Evolutionary conservation across 1,140 invertebrate species (phyloP).

Genomic region (Caenorhabditis brenneri): DNA sequence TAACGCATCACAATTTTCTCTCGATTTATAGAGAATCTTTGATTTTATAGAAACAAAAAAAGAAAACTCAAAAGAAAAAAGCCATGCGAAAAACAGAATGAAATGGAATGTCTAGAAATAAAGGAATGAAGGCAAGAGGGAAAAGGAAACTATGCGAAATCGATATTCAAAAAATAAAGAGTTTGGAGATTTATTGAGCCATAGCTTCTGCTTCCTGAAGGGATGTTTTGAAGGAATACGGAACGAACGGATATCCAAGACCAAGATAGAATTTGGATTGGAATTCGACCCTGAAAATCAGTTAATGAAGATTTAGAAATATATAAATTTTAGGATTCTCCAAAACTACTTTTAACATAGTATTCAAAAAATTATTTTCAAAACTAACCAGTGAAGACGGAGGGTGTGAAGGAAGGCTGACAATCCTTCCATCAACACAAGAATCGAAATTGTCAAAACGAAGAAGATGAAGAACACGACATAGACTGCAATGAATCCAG

Average conservation of each 20-base stretch:
- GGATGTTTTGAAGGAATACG: slow-evolving; percentile 86
- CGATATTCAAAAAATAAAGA: background rate
- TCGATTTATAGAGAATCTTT: slow-evolving; percentile 3
- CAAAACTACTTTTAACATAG: too few species aligned
- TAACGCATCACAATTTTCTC: slow-evolving; percentile 1
- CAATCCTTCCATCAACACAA: slow-evolving; percentile 94
- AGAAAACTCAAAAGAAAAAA: background rate
- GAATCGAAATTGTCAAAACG: slow-evolving; percentile 83
- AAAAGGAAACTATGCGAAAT: slow-evolving; percentile 23
- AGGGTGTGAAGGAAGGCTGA: slow-evolving; percentile 97
- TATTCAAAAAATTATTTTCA: too few species aligned
- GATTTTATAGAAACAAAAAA: background rate
- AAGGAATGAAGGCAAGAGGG: background rate
- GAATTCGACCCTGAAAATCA: slow-evolving; percentile 85
- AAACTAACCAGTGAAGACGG: slow-evolving; percentile 89
- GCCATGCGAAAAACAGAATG: background rate
- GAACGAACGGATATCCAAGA: slow-evolving; percentile 86
- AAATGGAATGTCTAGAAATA: slow-evolving; percentile 31
- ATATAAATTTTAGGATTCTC: too few species aligned
- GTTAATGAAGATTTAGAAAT: background rate
- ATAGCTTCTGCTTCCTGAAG: slow-evolving; percentile 17
- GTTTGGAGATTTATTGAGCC: background rate
- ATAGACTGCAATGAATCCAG: slow-evolving; percentile 78
- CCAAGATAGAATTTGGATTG: slow-evolving; percentile 97
- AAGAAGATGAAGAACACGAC: slow-evolving; percentile 83